Evolutionary conservation across 2,888 invertebrate species (phyloP), one percentile per base, ranked within the genome.

Genomic region (Megastigmus dorsalis): DNA sequence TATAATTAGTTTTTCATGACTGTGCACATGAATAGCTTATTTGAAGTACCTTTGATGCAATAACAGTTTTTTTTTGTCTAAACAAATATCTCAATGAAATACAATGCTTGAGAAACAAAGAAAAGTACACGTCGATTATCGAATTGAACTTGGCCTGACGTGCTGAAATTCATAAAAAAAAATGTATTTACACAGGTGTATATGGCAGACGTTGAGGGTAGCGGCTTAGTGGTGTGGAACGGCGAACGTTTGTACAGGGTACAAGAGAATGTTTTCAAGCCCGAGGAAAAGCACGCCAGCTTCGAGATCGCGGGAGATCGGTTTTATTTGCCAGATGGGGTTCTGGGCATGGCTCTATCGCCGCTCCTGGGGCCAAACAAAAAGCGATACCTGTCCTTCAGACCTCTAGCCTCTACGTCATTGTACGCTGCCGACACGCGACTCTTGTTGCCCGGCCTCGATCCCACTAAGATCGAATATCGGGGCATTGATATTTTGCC

Each of bases 261-360:
- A n/a, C n/a, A n/a, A n/a, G n/a, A n/a, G n/a, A n/a, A 48, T 0
- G 45, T 76, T 0, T 78, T 78, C 38, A 38, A n/a, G 3, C 66
- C 66, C n/a, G 77, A 79, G n/a, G 38, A 55, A 30, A 9, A 23
- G 20, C 15, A 74, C 3, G 3, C 33, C 1, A 38, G 74, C 7
- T 69, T 77, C 30, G 80, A 77, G 13, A 78, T 88, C 2, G 83
- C 84, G 0, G 92, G 91, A 7, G 91, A 91, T 78, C 88, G 88
- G 54, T 93, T 93, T 80, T 91, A 92, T 60, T 82, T 93, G 48
- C 91, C 92, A 91, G 93, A 93, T 79, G 93, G 93, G 0, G 82
- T 93, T 1, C 83, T 94, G 0, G 93, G 92, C 0, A 89, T 94
- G 89, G 91, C 92, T 0, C 80, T 54, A n/a, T 1, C 33, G 0